Conservation (phyloP, 92 coral and sea anemone genomes). For the Porites divaricata region DNA sequence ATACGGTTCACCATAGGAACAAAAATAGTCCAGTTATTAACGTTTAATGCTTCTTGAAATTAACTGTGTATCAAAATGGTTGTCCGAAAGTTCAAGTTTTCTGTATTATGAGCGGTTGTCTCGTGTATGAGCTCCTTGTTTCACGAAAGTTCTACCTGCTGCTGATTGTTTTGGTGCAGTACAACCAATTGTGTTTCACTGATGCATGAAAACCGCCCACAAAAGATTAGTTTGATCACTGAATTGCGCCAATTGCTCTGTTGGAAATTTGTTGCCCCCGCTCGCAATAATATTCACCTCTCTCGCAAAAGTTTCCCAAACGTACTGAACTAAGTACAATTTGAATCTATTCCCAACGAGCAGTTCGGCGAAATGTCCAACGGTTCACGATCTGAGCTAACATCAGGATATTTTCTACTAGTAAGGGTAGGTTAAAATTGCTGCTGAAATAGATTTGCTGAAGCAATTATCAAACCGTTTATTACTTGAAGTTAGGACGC, state of each 20-base stretch:
- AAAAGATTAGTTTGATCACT: not conserved
- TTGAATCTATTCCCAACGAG: not conserved
- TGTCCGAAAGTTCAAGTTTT: too few relatives aligned
- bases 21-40: not conserved
- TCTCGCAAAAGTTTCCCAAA: not conserved
- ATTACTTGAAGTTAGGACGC: too few relatives aligned
- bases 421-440: slow-evolving; percentile 32
- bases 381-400: not conserved
- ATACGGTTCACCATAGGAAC: too few relatives aligned
- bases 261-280: not conserved
- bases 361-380: not conserved
- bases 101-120: not conserved
- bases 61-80: not conserved
- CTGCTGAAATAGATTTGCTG: too few relatives aligned
- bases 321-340: not conserved
- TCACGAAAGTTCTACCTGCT: slow-evolving; percentile 33
- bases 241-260: not conserved
- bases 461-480: too few relatives aligned
- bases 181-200: not conserved
- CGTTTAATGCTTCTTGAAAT: too few relatives aligned
- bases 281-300: not conserved
- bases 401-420: slow-evolving; percentile 28
- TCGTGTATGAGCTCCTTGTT: not conserved
- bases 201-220: not conserved
- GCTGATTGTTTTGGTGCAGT: not conserved